Percentiles rank a stretch among this genome's conserved stretches.
phyloP scores from a whole-genome alignment of 1,140 invertebrate genomes.

The Muscidifurax raptorellus region DNA sequence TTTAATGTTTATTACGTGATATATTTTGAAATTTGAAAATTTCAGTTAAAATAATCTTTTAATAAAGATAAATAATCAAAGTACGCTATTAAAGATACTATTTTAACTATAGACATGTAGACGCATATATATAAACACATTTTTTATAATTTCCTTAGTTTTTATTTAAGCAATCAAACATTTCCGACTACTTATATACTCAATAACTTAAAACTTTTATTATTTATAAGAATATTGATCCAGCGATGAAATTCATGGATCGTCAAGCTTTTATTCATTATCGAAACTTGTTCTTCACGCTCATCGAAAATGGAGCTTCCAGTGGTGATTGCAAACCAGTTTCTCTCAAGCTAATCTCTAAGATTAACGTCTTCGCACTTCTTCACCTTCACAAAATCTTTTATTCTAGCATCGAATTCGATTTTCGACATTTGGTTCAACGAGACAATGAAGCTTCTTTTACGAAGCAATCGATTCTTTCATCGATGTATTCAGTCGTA shows the following conservation, averaged over 20 bases:
- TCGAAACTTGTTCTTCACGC: conserved; percentile 76
- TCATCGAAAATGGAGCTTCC: conserved; percentile 83
- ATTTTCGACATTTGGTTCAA: conserved; percentile 78
- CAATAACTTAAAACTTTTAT: conserved; percentile 77
- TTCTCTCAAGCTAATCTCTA: conserved; percentile 82
- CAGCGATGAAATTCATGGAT: conserved; percentile 78
- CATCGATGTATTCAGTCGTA: conserved; percentile 82
- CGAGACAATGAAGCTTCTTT: conserved; percentile 78
- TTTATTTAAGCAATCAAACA: background rate
- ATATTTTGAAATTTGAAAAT: too few species aligned
- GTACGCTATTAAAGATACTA: too few species aligned
- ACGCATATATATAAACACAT: too few species aligned
- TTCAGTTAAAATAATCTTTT: too few species aligned
- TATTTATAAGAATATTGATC: conserved; percentile 75
- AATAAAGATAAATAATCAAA: too few species aligned
- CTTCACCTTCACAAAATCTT: conserved; percentile 84
- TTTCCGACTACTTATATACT: background rate
- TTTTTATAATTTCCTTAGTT: background rate
- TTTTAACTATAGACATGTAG: too few species aligned
- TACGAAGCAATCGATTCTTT: conserved; percentile 85
- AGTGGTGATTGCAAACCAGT: conserved; percentile 83
- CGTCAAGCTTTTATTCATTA: conserved; percentile 68
- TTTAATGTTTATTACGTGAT: too few species aligned
- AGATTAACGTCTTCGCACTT: conserved; percentile 82
- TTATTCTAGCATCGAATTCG: conserved; percentile 79